Evolutionary conservation across 2,888 invertebrate species (phyloP).

Genomic region (Lobophora halterata): DNA sequence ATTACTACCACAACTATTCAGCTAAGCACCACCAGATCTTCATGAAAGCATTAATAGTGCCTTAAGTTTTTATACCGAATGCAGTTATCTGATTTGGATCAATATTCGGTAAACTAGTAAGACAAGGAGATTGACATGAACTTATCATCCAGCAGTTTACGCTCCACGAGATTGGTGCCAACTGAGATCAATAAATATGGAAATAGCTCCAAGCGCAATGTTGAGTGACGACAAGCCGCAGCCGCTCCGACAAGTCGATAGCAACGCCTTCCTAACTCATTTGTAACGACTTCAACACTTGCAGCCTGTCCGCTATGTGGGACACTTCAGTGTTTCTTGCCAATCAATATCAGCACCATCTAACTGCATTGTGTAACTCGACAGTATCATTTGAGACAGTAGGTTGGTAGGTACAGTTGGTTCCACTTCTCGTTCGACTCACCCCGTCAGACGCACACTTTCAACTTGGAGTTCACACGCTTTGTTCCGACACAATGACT

Average conservation of each 20-base stretch:
- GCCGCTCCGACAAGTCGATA: constrained; percentile 28
- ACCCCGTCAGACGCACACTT: constrained; percentile 67
- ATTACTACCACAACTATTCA: no score
- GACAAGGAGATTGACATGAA: constrained; percentile 12
- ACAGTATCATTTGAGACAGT: constrained; percentile 41
- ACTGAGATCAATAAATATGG: constrained; percentile 25
- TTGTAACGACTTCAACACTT: constrained; percentile 33
- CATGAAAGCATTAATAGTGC: no score
- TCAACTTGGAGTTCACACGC: constrained; percentile 73
- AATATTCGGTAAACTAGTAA: no score
- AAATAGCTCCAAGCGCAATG: constrained; percentile 26
- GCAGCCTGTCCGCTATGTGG: constrained; percentile 31
- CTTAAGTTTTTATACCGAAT: no score
- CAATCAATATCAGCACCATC: constrained; percentile 42
- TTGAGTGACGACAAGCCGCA: constrained; percentile 32
- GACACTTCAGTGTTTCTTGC: constrained; percentile 35
- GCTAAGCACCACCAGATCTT: no score
- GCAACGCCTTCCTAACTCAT: constrained; percentile 33
- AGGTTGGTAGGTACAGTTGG: constrained; percentile 34
- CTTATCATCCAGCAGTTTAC: constrained; percentile 16
- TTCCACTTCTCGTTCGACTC: constrained; percentile 34
- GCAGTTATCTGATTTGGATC: constrained; percentile 7
- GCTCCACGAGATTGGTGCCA: constrained; percentile 15
- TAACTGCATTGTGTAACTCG: constrained; percentile 42
- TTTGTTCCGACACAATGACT: constrained; percentile 74